Base-by-base conservation (phyloP, 1,140 invertebrate species). In the Lethocerus indicus region DNA sequence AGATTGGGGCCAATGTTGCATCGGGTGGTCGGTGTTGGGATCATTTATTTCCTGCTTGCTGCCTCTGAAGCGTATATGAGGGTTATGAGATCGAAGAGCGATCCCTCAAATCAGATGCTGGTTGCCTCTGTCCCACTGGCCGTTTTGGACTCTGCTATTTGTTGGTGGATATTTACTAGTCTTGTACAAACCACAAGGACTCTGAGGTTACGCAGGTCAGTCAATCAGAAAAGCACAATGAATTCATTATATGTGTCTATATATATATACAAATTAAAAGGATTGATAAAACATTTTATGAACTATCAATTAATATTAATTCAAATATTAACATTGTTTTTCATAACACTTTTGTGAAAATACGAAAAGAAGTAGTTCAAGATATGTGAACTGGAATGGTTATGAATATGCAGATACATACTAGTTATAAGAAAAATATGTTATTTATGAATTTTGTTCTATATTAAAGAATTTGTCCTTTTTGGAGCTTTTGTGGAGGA, bases 131-230 rank as follows among this genome's bases (percentile, higher is more conserved):
- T 87, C 35, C 83, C 83, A 9, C 62, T 85, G 16, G 78, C 79
- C 6, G 65, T 83, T 24, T 62, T 86, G 49, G 76, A 84, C 68
- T 71, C 75, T 62, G 72, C 80, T 60, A 74, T 81, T 67, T 74
- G 79, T 67, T 77, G 81, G 71, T 81, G 87, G 87, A 87, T 90
- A 59, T 89, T 88, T 66, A 81, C 83, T 2, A 83, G 81, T n/a
- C 69, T 95, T 16, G 78, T 90, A 9, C 80, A 86, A 60, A 95
- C 91, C 1, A 93, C 85, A 40, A 67, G 89, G 50, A 90, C 88
- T 7, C 68, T 95, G 43, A 70, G 87, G 56, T 68, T 95, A 47
- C 66, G 90, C 56, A 74, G 80, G 74, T 59, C 27, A 37, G 12
- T 43, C 43, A 27, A 16, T 50, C 6, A 37, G 44, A n/a, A n/a